Evolutionary conservation across 2,797 vertebrate species (phyloP), one percentile per base, ranked within the genome.

Genomic region (Spondyliosoma cantharus): DNA sequence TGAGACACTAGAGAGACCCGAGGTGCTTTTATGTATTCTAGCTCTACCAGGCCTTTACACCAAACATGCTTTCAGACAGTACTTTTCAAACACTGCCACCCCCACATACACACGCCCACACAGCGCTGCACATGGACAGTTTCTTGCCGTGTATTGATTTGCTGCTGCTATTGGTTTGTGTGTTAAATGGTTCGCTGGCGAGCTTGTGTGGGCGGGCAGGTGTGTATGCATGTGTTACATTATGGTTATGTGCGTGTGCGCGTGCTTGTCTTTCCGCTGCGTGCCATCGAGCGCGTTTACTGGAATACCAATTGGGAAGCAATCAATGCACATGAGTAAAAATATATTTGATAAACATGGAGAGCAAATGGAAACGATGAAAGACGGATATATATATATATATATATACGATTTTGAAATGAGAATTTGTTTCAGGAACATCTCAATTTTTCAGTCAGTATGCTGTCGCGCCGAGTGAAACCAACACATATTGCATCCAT

Each of bases 281-380:
- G 27, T 27, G 20, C 12, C 8, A 58, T 19, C 48, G 20, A 72
- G 49, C 42, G 12, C 24, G 62, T 63, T 76, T n/a, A 22, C 19
- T 48, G n/a, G n/a, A 71, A 50, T 32, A 14, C 43, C 67, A 89
- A 65, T 20, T 66, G 74, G 72, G 62, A 72, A 66, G 46, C 16
- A 85, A 90, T 87, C 72, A 62, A 74, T 82, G 68, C 13, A 68
- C 70, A 68, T 57, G 16, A 78, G 54, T 58, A 42, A 9, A 54
- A 71, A 61, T 46, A 52, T 68, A 37, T 52, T 59, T 32, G 7
- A 8, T 25, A 70, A 73, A 71, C 48, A 68, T 6, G 27, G 24
- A 62, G 57, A 16, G 22, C 50, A 75, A 60, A 61, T 27, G 2
- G 22, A 46, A 52, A 62, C 15, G 16, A 12, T 20, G 27, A 15